Percentiles rank a stretch among this genome's conserved stretches.
Conservation (phyloP, 1,140 invertebrate genomes). For the Hetaerina americana region DNA sequence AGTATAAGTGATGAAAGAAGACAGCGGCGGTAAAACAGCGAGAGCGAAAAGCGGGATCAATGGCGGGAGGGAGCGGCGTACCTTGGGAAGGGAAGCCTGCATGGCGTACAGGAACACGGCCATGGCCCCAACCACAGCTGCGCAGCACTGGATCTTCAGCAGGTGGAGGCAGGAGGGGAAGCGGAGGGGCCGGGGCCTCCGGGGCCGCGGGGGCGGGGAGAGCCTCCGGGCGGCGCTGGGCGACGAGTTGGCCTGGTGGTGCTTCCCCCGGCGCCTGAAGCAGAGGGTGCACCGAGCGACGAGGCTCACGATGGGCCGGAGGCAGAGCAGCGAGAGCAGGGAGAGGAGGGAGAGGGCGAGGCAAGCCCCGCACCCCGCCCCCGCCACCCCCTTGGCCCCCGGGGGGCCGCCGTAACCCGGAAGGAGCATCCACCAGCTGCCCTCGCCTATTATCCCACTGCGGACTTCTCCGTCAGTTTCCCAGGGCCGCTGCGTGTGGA, state of each 20-base stretch:
- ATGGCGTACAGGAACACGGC: constrained; percentile 45
- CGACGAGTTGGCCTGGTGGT: neutral
- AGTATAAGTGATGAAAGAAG: no score
- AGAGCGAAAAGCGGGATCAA: no score
- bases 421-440: neutral
- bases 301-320: neutral
- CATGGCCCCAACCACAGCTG: constrained; percentile 43
- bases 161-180: constrained; percentile 46
- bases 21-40: no score
- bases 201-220: neutral
- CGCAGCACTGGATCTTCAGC: constrained; percentile 50
- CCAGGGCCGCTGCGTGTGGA: constrained; percentile 15
- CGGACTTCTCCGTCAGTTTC: neutral
- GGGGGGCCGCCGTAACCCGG: neutral
- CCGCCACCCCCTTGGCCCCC: constrained; percentile 31
- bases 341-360: constrained; percentile 40
- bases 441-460: neutral
- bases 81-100: constrained; percentile 36
- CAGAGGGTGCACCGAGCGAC: neutral
- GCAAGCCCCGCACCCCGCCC: constrained; percentile 44
- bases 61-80: no score
- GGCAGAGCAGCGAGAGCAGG: constrained; percentile 33
- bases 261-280: neutral
- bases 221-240: neutral
- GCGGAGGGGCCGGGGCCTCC: constrained; percentile 37